phyloP scores from a whole-genome alignment of 1,140 invertebrate genomes.

The Anthonomus grandis region DNA sequence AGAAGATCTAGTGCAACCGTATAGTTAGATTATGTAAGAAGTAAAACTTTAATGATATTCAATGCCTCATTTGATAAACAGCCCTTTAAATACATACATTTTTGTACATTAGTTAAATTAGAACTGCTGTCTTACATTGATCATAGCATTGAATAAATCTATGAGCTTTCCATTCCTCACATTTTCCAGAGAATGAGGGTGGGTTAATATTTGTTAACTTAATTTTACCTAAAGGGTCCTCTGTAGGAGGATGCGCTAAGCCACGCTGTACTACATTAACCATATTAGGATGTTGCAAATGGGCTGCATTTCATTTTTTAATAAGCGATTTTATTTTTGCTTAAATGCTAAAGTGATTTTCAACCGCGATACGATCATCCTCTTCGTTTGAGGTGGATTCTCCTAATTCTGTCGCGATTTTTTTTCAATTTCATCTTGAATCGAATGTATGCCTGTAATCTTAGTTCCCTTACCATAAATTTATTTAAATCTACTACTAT shows the following conservation, averaged over 20 bases:
- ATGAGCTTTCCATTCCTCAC: slow-evolving; percentile 4
- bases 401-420: too few relatives aligned
- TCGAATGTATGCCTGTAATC: neutral
- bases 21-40: neutral
- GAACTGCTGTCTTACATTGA: neutral
- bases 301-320: neutral
- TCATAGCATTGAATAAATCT: slow-evolving; percentile 3
- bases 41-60: slow-evolving; percentile 1
- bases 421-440: neutral
- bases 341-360: neutral
- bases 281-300: neutral
- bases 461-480: neutral
- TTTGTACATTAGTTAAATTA: slow-evolving; percentile 4
- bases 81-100: slow-evolving; percentile 7
- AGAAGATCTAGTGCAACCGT: neutral
- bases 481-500: slow-evolving; percentile 2
- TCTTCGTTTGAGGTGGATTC: neutral
- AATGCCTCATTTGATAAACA: neutral
- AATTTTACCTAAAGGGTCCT: neutral
- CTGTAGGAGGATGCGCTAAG: neutral
- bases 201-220: neutral
- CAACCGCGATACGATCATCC: neutral
- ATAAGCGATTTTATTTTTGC: neutral
- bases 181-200: slow-evolving; percentile 4
- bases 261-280: too few relatives aligned